Conservation (phyloP, 2,797 vertebrate genomes). For the Enteromius fasciolatus region DNA sequence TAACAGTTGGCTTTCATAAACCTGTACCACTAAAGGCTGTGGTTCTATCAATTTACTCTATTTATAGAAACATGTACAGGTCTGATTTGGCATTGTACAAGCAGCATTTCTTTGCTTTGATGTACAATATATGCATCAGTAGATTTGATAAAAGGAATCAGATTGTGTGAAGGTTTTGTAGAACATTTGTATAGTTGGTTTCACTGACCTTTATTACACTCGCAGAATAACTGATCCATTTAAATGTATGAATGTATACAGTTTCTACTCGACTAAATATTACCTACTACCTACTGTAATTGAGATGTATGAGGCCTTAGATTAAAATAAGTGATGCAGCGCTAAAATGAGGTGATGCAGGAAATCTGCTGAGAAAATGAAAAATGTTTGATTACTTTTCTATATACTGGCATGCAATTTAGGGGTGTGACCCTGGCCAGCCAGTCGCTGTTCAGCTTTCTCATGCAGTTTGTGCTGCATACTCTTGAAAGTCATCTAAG, state of each 20-base stretch:
- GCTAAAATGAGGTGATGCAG: constrained; percentile 9
- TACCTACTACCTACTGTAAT: background rate
- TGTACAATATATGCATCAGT: background rate
- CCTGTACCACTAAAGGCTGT: background rate
- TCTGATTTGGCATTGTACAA: background rate
- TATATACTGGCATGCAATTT: background rate
- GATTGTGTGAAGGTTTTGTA: background rate
- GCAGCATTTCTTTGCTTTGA: background rate
- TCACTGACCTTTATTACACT: background rate
- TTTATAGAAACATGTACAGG: background rate
- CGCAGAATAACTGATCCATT: background rate
- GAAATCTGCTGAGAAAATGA: constrained; percentile 18
- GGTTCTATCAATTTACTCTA: background rate
- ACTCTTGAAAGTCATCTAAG: background rate
- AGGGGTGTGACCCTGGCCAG: background rate
- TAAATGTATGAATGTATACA: background rate
- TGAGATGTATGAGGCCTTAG: constrained; percentile 3
- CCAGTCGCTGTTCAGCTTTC: background rate
- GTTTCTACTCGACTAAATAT: constrained; percentile 9
- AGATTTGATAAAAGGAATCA: constrained; percentile 13
- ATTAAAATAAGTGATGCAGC: background rate
- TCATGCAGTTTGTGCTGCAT: background rate
- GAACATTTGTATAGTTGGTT: background rate
- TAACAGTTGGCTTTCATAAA: background rate
- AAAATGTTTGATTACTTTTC: background rate